These are phyloP conservation scores for Microchirus variegatus DNA, from an alignment of 2,797 vertebrate genomes.

Conservation along the genomic window DNA sequence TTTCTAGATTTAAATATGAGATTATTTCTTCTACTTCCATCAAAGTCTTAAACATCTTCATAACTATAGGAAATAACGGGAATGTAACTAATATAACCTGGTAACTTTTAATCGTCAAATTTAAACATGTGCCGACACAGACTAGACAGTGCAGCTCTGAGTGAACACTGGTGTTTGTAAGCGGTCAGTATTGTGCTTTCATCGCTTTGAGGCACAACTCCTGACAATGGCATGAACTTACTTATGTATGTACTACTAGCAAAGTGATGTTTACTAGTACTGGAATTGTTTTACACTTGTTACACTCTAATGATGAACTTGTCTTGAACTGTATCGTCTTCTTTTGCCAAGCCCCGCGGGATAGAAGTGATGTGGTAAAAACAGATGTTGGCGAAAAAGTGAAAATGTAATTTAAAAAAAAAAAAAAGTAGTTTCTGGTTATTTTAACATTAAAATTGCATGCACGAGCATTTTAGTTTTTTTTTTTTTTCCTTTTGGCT, in stretches of 20 bases:
- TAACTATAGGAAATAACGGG: slow-evolving; percentile 5
- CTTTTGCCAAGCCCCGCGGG: slow-evolving; percentile 43
- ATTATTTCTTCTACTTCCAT: background rate
- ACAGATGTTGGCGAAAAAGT: slow-evolving; percentile 4
- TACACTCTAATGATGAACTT: slow-evolving; percentile 12
- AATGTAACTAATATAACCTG: slow-evolving; percentile 13
- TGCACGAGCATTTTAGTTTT: slow-evolving; percentile 31
- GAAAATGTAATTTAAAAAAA: background rate
- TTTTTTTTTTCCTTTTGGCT: too few species aligned
- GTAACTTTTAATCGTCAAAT: background rate
- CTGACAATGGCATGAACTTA: slow-evolving; percentile 31
- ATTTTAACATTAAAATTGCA: slow-evolving; percentile 31
- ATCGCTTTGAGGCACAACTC: slow-evolving; percentile 29
- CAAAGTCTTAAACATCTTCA: slow-evolving; percentile 10
- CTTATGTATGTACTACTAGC: slow-evolving; percentile 47
- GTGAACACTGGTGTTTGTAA: slow-evolving; percentile 9
- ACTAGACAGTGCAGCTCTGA: slow-evolving; percentile 50
- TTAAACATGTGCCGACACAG: background rate
- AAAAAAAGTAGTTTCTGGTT: background rate
- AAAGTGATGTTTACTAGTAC: slow-evolving; percentile 42
- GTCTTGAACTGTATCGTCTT: slow-evolving; percentile 17
- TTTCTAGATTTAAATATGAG: slow-evolving; percentile 9
- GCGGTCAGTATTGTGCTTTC: slow-evolving; percentile 27
- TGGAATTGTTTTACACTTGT: slow-evolving; percentile 25
- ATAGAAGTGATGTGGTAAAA: slow-evolving; percentile 11